phyloP scores from a whole-genome alignment of 30 jellyfish, hydroid and myxozoan genomes.

The Turritopsis dohrnii region DNA sequence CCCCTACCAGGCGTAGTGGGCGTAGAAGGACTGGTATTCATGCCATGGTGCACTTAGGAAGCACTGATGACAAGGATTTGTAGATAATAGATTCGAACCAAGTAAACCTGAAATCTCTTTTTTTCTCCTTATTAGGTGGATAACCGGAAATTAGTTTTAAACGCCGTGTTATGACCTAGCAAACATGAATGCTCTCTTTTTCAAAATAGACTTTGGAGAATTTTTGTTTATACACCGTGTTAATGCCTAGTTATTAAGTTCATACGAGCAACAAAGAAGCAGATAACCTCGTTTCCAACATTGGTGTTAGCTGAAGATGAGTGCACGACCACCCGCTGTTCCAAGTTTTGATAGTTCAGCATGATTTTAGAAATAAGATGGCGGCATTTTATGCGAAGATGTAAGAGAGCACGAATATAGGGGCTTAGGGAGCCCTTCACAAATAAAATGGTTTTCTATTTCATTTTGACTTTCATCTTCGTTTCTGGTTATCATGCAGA shows the following conservation, averaged over 20 bases:
- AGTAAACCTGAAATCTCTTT: not conserved
- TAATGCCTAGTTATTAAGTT: no score
- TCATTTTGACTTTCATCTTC: not conserved
- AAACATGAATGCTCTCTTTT: no score
- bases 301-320: not conserved
- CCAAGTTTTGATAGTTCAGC: not conserved
- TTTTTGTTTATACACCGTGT: no score
- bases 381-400: not conserved
- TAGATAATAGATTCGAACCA: no score
- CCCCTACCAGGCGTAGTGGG: not conserved
- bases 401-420: not conserved
- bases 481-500: not conserved
- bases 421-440: not conserved
- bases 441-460: not conserved
- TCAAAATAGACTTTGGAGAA: no score
- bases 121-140: not conserved
- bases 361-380: not conserved
- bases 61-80: not conserved
- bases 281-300: not conserved
- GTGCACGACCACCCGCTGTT: not conserved
- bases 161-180: no score
- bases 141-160: no score
- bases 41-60: constrained; percentile 5
- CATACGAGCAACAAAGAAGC: no score
- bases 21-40: constrained; percentile 10